These are phyloP conservation scores for Acanthurus lineatus DNA, from an alignment of 2,797 vertebrate genomes.

Conservation along the genomic window DNA sequence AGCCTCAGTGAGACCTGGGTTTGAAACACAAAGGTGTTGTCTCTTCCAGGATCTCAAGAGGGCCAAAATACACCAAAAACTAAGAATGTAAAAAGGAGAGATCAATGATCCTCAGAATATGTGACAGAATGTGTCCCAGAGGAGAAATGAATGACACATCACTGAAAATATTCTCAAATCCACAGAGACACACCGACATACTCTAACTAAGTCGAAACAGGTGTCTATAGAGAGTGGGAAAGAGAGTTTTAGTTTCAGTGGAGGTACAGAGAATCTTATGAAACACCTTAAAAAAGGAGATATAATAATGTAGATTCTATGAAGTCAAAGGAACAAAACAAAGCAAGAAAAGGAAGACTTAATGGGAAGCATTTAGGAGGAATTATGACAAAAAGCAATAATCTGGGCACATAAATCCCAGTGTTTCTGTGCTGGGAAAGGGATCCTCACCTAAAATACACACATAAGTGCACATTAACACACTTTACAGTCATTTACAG, in stretches of 20 bases:
- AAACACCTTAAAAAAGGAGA: not conserved
- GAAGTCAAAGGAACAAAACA: not conserved
- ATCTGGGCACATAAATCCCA: not conserved
- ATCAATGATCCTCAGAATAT: constrained; percentile 27
- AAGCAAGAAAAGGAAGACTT: constrained; percentile 81
- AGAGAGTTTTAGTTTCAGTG: not conserved
- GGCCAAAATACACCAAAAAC: constrained; percentile 29
- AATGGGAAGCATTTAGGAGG: constrained; percentile 57
- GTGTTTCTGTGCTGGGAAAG: constrained; percentile 2
- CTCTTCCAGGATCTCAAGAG: constrained; percentile 51
- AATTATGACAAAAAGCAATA: constrained; percentile 28
- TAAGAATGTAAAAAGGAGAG: constrained; percentile 30
- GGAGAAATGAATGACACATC: constrained; percentile 23
- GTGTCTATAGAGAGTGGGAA: not conserved
- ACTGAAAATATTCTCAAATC: constrained; percentile 29
- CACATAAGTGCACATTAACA: constrained; percentile 14
- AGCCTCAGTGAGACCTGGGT: constrained; percentile 48
- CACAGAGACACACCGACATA: constrained; percentile 38
- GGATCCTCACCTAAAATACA: constrained; percentile 14
- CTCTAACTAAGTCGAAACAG: constrained; percentile 14
- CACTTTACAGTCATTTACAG: constrained; percentile 30
- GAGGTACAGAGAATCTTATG: not conserved
- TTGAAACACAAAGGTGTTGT: constrained; percentile 49
- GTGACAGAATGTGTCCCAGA: constrained; percentile 31
- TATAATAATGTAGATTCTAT: not conserved